A percentile compares a stretch with the other conserved stretches of the same genome.
Evolutionary conservation across 2,888 invertebrate species (phyloP).

Genomic region (Pseudococcus longispinus): DNA sequence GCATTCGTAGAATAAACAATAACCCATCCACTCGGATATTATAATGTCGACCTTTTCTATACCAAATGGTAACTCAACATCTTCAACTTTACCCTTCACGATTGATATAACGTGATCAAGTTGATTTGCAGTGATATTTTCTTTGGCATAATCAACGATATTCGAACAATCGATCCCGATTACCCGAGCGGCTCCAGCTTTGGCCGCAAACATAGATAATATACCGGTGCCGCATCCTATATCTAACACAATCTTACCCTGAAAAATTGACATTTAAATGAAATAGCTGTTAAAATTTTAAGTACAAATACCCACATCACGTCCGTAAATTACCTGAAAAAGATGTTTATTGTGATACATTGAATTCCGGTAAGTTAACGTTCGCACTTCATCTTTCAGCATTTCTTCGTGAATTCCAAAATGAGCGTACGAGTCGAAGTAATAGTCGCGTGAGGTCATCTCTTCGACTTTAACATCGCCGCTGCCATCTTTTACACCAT

Average conservation of each 20-base stretch:
- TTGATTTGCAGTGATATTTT: conserved; percentile 88
- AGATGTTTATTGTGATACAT: conserved; percentile 99
- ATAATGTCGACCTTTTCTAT: conserved; percentile 93
- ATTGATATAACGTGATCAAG: conserved; percentile 81
- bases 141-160: conserved; percentile 95
- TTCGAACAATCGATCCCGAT: conserved; percentile 98
- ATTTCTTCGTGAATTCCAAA: conserved; percentile 99
- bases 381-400: conserved; percentile 99
- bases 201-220: conserved; percentile 99
- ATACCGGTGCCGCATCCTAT: conserved; percentile 99
- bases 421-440: conserved; percentile 99
- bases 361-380: conserved; percentile 96
- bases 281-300: background rate
- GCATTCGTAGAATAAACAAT: conserved; percentile 96
- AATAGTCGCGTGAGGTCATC: conserved; percentile 99
- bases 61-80: conserved; percentile 84
- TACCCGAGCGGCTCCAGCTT: conserved; percentile 94
- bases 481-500: conserved; percentile 61
- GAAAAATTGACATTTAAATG: conserved; percentile 55
- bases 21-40: conserved; percentile 83
- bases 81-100: conserved; percentile 90
- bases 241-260: conserved; percentile 85
- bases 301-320: background rate
- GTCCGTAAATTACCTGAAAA: conserved; percentile 70
- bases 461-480: conserved; percentile 78